Evolutionary conservation across 2,888 invertebrate genomes (phyloP).

Genomic region (Callyntrura guangdongensis): DNA sequence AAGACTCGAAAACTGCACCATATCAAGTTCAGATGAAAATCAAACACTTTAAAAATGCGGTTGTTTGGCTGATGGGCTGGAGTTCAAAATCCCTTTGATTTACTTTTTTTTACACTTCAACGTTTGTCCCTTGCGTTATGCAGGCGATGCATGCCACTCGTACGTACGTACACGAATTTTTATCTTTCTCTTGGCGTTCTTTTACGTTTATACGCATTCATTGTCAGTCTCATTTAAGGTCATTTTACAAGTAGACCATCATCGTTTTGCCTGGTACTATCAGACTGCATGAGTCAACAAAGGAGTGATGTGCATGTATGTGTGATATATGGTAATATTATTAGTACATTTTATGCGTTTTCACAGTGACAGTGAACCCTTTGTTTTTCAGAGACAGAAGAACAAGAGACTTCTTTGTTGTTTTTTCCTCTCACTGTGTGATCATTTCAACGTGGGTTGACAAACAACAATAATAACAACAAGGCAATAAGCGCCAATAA

Average conservation of each 20-base stretch:
- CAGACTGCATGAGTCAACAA: conserved; percentile 32
- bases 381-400: conserved; percentile 66
- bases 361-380: conserved; percentile 66
- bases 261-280: not conserved
- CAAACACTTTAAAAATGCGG: conserved; percentile 20
- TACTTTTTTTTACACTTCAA: not conserved
- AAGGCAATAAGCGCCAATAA: conserved; percentile 36
- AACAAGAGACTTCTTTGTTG: conserved; percentile 58
- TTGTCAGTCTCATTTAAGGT: not conserved
- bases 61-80: not conserved
- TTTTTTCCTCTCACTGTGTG: not conserved
- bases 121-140: not conserved
- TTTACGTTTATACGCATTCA: not conserved
- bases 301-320: not conserved
- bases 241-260: not conserved
- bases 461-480: conserved; percentile 48
- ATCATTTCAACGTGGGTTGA: conserved; percentile 58
- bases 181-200: not conserved
- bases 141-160: not conserved
- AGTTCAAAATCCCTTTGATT: conserved; percentile 63
- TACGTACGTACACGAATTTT: not conserved
- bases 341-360: not conserved
- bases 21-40: conserved; percentile 24
- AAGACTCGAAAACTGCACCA: conserved; percentile 5
- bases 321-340: not conserved